A percentile compares a stretch with the other conserved stretches of the same genome.
phyloP scores from a whole-genome alignment of 2,888 invertebrate genomes.

The Pelosia muscerda region DNA sequence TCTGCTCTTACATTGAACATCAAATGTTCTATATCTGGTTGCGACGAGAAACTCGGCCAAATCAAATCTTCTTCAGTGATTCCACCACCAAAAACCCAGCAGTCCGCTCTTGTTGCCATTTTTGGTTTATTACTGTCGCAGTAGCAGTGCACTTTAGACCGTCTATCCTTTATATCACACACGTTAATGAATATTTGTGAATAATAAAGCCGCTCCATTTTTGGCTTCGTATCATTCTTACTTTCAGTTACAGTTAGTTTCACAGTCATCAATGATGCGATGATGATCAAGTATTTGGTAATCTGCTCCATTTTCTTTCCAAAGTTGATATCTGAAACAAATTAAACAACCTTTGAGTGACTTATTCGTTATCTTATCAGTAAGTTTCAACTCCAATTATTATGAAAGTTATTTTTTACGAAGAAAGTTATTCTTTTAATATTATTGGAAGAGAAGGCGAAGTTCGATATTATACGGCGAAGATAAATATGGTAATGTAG shows the following conservation, averaged over 20 bases:
- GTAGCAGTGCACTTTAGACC: slow-evolving; percentile 83
- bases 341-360: slow-evolving; percentile 23
- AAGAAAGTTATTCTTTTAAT: slow-evolving; percentile 32
- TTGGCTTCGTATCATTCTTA: slow-evolving; percentile 73
- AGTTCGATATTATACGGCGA: slow-evolving; percentile 30
- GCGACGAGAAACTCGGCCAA: slow-evolving; percentile 91
- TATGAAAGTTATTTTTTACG: slow-evolving; percentile 35
- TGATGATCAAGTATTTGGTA: slow-evolving; percentile 75
- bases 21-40: slow-evolving; percentile 89
- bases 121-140: slow-evolving; percentile 80
- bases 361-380: slow-evolving; percentile 22
- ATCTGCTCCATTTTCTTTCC: slow-evolving; percentile 69
- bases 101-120: slow-evolving; percentile 90
- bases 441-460: slow-evolving; percentile 24
- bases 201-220: slow-evolving; percentile 73
- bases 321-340: slow-evolving; percentile 66
- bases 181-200: slow-evolving; percentile 78
- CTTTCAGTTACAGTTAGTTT: slow-evolving; percentile 77
- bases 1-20: slow-evolving; percentile 91
- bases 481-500: slow-evolving; percentile 40
- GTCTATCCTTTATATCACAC: slow-evolving; percentile 79
- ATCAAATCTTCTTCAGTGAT: slow-evolving; percentile 89
- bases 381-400: slow-evolving; percentile 26
- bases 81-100: slow-evolving; percentile 89
- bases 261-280: slow-evolving; percentile 77